These are phyloP conservation scores for Perca fluviatilis DNA, from an alignment of 2,113 vertebrate genomes.

Conservation along the genomic window DNA sequence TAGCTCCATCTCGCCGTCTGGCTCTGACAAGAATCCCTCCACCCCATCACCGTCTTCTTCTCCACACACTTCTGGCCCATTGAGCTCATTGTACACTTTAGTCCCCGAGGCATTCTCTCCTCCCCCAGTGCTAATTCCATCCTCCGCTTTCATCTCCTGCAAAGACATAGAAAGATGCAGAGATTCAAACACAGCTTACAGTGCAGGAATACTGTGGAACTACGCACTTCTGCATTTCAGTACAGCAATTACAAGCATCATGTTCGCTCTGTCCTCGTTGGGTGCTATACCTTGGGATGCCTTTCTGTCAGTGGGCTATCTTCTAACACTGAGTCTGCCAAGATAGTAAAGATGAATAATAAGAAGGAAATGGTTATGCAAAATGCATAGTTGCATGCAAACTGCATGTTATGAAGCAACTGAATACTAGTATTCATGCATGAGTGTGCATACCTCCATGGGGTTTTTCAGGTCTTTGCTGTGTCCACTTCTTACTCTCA, in stretches of 20 bases:
- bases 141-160: constrained; percentile 88
- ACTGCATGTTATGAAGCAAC: constrained; percentile 33
- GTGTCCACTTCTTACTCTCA: constrained; percentile 74
- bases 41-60: constrained; percentile 87
- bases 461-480: constrained; percentile 49
- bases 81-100: constrained; percentile 77
- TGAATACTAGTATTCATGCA: constrained; percentile 1
- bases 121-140: constrained; percentile 77
- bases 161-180: constrained; percentile 43
- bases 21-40: constrained; percentile 90
- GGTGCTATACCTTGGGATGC: constrained; percentile 86
- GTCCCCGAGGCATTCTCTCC: constrained; percentile 62
- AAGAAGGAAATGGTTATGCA: constrained; percentile 42
- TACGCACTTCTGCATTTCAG: constrained; percentile 21
- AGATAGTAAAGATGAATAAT: constrained; percentile 78
- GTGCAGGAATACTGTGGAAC: constrained; percentile 9
- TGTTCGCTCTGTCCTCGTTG: constrained; percentile 31
- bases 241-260: constrained; percentile 27
- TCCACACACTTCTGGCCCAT: constrained; percentile 58
- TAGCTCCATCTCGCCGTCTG: constrained; percentile 89
- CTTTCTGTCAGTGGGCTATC: constrained; percentile 87
- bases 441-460: constrained; percentile 67
- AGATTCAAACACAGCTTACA: constrained; percentile 17
- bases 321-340: constrained; percentile 88
- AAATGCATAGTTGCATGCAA: constrained; percentile 37